Evolutionary conservation across 2,888 invertebrate species (phyloP).

Genomic region (Aphrophora alni): DNA sequence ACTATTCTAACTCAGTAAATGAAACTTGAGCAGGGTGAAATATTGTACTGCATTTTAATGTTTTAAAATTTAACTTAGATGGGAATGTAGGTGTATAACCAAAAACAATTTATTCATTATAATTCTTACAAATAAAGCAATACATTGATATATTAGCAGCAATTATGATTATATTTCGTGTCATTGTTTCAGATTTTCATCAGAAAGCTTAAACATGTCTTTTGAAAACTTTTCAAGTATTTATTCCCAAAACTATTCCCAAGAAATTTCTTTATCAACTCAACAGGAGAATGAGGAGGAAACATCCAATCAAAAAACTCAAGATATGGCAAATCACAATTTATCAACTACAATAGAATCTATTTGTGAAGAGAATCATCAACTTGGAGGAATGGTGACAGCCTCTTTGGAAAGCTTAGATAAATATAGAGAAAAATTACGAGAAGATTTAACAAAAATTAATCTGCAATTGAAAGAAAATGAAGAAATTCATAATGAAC

Average conservation of each 20-base stretch:
- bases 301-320: neutral
- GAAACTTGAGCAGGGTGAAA: no score
- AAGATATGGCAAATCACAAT: neutral
- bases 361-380: neutral
- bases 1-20: no score
- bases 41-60: no score
- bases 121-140: no score
- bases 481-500: neutral
- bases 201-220: no score
- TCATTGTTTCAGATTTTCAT: no score
- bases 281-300: neutral
- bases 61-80: no score
- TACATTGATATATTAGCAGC: no score
- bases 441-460: neutral
- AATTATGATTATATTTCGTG: no score
- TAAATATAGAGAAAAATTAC: neutral
- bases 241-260: neutral
- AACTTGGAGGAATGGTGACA: neutral
- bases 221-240: neutral
- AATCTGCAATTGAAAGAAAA: neutral
- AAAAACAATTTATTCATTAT: no score
- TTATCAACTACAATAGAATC: neutral
- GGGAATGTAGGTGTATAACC: no score
- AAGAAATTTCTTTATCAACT: neutral
- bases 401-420: neutral